Conservation (phyloP, 2,888 invertebrate species). For the Drosophila eohydei region DNA sequence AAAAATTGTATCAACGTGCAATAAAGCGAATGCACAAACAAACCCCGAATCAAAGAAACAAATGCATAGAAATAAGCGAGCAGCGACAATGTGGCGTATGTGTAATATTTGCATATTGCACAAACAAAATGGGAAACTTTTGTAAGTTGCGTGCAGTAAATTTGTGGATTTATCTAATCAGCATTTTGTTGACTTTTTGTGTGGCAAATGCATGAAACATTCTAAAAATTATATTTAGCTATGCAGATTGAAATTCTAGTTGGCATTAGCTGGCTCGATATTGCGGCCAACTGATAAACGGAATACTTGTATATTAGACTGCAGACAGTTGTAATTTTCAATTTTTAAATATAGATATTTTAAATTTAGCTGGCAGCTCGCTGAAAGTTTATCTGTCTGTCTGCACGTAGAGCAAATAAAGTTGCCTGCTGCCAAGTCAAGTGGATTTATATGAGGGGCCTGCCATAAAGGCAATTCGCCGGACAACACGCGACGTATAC, state of each 20-base stretch:
- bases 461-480: constrained; percentile 49
- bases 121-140: constrained; percentile 10
- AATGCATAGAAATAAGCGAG: constrained; percentile 9
- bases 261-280: neutral
- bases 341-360: constrained; percentile 7
- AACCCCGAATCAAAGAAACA: constrained; percentile 10
- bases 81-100: constrained; percentile 30
- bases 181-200: constrained; percentile 34
- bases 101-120: constrained; percentile 40
- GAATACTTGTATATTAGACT: constrained; percentile 6
- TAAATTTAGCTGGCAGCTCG: constrained; percentile 28
- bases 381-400: constrained; percentile 45
- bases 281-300: constrained; percentile 10
- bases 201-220: constrained; percentile 29
- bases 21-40: neutral
- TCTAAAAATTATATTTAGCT: constrained; percentile 20
- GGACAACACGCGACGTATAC: constrained; percentile 74
- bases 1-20: constrained; percentile 12
- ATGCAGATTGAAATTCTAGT: neutral
- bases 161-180: constrained; percentile 39
- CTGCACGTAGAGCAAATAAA: constrained; percentile 75
- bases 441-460: constrained; percentile 32
- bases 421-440: constrained; percentile 40
- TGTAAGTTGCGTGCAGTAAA: constrained; percentile 12
- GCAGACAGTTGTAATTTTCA: constrained; percentile 25